phyloP scores from a whole-genome alignment of 2,113 vertebrate genomes.

The Quiscalus mexicanus region DNA sequence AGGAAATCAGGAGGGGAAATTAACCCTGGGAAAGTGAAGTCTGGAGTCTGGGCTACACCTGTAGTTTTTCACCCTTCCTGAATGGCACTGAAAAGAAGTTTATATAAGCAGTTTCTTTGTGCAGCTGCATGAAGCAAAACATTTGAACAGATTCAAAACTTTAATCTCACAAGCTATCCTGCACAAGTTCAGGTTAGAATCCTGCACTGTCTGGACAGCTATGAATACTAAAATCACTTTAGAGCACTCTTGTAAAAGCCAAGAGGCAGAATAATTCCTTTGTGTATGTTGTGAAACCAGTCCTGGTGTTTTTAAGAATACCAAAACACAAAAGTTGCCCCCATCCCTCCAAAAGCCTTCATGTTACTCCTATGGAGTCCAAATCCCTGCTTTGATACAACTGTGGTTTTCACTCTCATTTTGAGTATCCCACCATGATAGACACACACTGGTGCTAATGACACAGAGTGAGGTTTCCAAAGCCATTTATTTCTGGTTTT shows the following conservation, averaged over 20 bases:
- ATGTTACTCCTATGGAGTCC: neutral
- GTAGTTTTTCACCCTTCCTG: neutral
- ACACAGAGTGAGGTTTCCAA: neutral
- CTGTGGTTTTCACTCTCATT: neutral
- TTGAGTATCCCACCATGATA: neutral
- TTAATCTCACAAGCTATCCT: neutral
- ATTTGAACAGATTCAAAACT: neutral
- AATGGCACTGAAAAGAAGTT: neutral
- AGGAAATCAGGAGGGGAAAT: neutral
- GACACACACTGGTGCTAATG: neutral
- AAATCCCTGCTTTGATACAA: neutral
- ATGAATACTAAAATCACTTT: neutral
- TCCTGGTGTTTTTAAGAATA: neutral
- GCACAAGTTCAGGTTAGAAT: neutral
- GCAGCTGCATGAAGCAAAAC: neutral
- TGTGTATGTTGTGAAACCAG: neutral
- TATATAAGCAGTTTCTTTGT: neutral
- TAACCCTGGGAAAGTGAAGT: neutral
- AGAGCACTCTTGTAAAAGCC: neutral
- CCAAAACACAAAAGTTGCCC: neutral
- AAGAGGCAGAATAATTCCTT: neutral
- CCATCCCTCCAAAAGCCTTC: neutral
- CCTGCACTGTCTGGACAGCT: neutral
- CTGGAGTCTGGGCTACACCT: neutral
- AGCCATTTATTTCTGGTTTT: neutral